Evolutionary conservation across 64 coral and sea anemone species (phyloP), one percentile per base, ranked within the genome.

Genomic region (Stylophora pistillata): DNA sequence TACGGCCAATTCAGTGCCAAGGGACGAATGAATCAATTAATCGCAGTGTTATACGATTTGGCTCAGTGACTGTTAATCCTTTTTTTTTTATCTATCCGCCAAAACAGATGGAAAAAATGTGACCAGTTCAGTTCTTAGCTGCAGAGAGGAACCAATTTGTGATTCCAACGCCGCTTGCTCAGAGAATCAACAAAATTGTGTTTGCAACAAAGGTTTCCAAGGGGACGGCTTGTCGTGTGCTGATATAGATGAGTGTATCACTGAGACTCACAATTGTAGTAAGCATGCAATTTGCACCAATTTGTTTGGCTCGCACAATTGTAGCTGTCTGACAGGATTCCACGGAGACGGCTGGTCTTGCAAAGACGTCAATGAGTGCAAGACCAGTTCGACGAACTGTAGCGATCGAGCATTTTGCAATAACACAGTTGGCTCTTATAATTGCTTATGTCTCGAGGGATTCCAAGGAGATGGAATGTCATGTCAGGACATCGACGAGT

Each of bases 281-380:
- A 20, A 54, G 1, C 53, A 86, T 34, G 74, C 81, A 37, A 52
- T 64, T 21, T 86, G 90, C 30, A 73, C 12, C 9, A 92, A 92
- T 25, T 72, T 58, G 21, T 47, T 58, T 1, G 90, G 90, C 13
- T 86, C 82, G n/a, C n/a, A n/a, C n/a, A n/a, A n/a, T n/a, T n/a
- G n/a, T n/a, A n/a, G n/a, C n/a, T n/a, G n/a, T n/a, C 28, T 92
- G 78, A 26, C 29, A 13, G 90, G 90, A 7, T 92, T 78, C 56
- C 55, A 52, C 13, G 71, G 71, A 78, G 26, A 86, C 47, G 90
- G 90, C 56, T 18, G 15, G 74, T 75, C 55, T 13, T 86, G 82
- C 18, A 32, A 13, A 34, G 90, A 92, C 58, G 13, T 86, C 18
- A 28, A 92, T 33, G 90, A 92, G 20, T 92, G 90, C 41, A 65